Percentiles rank a stretch among this genome's conserved stretches.
phyloP scores from a whole-genome alignment of 2,888 invertebrate genomes.

The Trichacis sp. region DNA sequence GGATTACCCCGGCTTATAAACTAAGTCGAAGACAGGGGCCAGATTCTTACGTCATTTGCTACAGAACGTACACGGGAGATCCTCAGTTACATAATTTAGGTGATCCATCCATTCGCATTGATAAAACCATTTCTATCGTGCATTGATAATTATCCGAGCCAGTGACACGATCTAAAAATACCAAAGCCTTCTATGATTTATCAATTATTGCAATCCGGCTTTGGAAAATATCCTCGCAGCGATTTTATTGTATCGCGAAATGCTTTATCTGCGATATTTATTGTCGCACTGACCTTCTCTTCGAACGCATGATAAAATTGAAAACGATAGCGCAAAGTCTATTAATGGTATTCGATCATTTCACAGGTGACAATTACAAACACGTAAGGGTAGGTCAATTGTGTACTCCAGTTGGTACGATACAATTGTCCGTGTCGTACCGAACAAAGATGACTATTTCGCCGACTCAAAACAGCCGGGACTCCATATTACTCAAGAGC shows the following conservation, averaged over 20 bases:
- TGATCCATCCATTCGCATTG: conserved; percentile 50
- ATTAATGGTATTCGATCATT: not conserved
- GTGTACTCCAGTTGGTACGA: conserved; percentile 86
- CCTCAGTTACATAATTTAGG: conserved; percentile 81
- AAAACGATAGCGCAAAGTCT: no score
- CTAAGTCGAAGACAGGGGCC: conserved; percentile 88
- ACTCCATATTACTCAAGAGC: conserved; percentile 88
- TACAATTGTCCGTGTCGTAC: conserved; percentile 86
- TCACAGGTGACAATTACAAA: conserved; percentile 83
- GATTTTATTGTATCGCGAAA: no score
- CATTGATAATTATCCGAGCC: not conserved
- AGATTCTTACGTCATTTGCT: conserved; percentile 91
- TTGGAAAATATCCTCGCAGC: no score
- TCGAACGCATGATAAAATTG: not conserved
- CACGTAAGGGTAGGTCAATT: conserved; percentile 87
- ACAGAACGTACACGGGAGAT: conserved; percentile 85
- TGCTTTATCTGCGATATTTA: not conserved
- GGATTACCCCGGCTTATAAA: conserved; percentile 94
- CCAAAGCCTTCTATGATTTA: no score
- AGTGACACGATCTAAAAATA: not conserved
- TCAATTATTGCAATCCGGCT: no score
- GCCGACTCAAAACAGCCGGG: conserved; percentile 79
- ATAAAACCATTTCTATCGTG: not conserved
- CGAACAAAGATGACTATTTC: conserved; percentile 93
- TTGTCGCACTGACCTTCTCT: not conserved